Evolutionary conservation across 2,888 invertebrate genomes (phyloP).

Genomic region (Pachycephus smyrnensis): DNA sequence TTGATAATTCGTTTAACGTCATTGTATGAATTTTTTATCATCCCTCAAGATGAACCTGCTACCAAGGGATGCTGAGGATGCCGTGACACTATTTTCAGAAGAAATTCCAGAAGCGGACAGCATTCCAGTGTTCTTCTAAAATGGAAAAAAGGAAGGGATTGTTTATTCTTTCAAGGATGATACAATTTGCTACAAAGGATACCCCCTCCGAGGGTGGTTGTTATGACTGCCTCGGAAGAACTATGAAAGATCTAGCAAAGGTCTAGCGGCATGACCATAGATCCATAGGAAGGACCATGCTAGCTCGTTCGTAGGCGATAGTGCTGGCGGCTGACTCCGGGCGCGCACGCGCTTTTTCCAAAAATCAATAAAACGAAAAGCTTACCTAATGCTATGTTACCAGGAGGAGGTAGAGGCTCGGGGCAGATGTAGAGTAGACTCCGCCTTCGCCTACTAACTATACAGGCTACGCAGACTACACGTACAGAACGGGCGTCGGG

Average conservation of each 20-base stretch:
- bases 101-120: background rate
- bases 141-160: background rate
- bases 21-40: background rate
- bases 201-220: background rate
- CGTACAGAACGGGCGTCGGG: conserved; percentile 16
- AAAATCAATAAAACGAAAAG: conserved; percentile 68
- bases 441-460: conserved; percentile 66
- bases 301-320: conserved; percentile 57
- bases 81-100: background rate
- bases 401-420: conserved; percentile 41
- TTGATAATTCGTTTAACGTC: background rate
- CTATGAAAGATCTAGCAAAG: background rate
- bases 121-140: background rate
- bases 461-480: background rate
- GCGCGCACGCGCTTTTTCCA: conserved; percentile 67
- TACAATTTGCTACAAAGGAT: background rate
- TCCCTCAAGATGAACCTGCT: background rate
- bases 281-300: background rate
- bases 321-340: conserved; percentile 55
- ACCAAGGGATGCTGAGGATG: background rate
- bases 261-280: background rate
- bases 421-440: conserved; percentile 44
- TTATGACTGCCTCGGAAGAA: background rate
- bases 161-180: background rate
- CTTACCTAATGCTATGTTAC: conserved; percentile 66